A percentile compares a stretch with the other conserved stretches of the same genome.
Evolutionary conservation across 2,113 vertebrate species (phyloP).

Genomic region (Lagopus muta): DNA sequence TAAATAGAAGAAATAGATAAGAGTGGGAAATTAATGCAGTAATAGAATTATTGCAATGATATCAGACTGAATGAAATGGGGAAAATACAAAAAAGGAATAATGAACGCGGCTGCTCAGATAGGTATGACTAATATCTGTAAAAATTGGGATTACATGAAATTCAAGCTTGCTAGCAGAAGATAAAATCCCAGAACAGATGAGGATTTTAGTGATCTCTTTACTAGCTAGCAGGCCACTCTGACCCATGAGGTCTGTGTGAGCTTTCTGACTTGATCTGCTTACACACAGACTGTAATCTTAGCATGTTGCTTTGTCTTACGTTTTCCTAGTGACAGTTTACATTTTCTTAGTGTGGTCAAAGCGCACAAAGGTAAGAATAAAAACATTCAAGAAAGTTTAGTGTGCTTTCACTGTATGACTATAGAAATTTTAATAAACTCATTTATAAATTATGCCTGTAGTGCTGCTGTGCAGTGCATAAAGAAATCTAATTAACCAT

Average conservation of each 20-base stretch:
- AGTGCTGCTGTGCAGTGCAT: background rate
- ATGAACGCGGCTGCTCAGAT: background rate
- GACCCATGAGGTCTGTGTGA: background rate
- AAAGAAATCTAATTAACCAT: slow-evolving; percentile 63
- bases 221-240: background rate
- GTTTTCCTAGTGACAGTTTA: background rate
- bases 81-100: slow-evolving; percentile 39
- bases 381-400: background rate
- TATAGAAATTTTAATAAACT: slow-evolving; percentile 9
- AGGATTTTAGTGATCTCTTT: background rate
- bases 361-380: background rate
- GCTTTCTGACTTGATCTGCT: background rate
- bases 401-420: background rate
- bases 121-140: background rate
- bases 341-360: background rate
- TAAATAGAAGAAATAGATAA: background rate
- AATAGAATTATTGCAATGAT: background rate
- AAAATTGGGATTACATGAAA: background rate
- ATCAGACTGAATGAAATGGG: slow-evolving; percentile 29
- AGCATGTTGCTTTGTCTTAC: background rate
- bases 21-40: background rate
- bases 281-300: background rate
- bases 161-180: background rate
- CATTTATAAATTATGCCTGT: slow-evolving; percentile 27
- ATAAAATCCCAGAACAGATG: background rate